phyloP scores from a whole-genome alignment of 2,797 vertebrate genomes.

The Thamnophis elegans region DNA sequence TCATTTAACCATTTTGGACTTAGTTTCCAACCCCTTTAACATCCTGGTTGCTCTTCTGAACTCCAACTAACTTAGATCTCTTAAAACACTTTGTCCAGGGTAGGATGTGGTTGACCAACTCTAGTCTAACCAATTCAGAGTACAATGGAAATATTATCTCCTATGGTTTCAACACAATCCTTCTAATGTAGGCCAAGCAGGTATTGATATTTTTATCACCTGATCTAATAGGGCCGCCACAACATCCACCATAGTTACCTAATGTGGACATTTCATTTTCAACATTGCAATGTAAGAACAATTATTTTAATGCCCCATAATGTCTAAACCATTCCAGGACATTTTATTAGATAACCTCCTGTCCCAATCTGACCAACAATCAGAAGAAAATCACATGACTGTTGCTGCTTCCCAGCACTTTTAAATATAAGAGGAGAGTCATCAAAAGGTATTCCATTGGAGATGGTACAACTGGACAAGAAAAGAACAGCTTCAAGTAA shows the following conservation, averaged over 20 bases:
- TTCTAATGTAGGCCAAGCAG: not conserved
- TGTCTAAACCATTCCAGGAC: too few species aligned
- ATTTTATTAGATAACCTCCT: not conserved
- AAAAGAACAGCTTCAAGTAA: not conserved
- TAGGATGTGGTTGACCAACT: not conserved
- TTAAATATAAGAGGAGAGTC: not conserved
- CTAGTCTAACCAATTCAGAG: not conserved
- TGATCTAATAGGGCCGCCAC: not conserved
- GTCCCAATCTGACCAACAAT: not conserved
- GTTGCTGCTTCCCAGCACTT: not conserved
- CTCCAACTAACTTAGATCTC: not conserved
- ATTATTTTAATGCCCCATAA: not conserved
- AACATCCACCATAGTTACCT: not conserved
- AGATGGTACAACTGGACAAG: not conserved
- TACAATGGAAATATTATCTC: not conserved
- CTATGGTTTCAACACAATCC: not conserved
- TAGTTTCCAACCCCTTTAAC: not conserved
- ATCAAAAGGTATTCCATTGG: not conserved
- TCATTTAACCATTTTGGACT: not conserved
- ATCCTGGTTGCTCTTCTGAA: not conserved
- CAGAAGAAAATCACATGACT: not conserved
- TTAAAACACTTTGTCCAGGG: not conserved
- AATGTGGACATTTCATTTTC: not conserved
- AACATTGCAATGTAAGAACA: not conserved
- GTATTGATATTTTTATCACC: not conserved